Evolutionary conservation across 2,797 vertebrate species (phyloP), one percentile per base, ranked within the genome.

Genomic region (Mormyrops attenuatus): DNA sequence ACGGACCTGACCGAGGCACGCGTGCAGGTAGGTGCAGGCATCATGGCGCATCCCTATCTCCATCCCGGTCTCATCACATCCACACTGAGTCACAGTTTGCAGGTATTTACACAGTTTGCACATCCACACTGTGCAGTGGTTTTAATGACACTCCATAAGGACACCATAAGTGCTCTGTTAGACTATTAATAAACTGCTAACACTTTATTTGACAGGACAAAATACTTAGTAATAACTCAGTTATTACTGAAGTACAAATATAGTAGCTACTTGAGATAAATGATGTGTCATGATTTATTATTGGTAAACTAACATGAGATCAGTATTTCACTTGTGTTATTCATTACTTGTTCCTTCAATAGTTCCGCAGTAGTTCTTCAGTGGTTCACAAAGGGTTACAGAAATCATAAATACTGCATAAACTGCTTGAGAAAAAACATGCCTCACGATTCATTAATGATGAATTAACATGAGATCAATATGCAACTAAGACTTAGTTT

Each of bases 1-100:
- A 99, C 98, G 0, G 99, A 99, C 94, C 96, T 99, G 93, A 99
- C 98, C 0, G 99, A 99, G 92, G 98, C 98, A 90, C 96, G 98
- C 0, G 99, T 99, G 84, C 99, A 99, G 98, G 96, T 97, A 84
- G 49, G 52, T n/a, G 2, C 26, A 8, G 8, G 8, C 60, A 26
- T 53, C 82, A 26, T 20, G 17, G 5, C 77, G 20, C 77, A 82
- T 20, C 4, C 73, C 73, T 44, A 2, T 82, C 69, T 77, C 26
- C 69, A 57, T n/a, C 69, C 22, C 17, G 2, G 20, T 63, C 15
- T 22, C 57, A 17, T 7, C 22, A 66, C 60, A 66, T 30, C 60
- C 8, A 52, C 50, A 52, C 50, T 13, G 50, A 15, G 50, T 11
- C n/a, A 26, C 30, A 20, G 13, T 41, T 15, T 41, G 30, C 30